Conservation (phyloP, 2,797 vertebrate genomes). For the Thunnus albacares region DNA sequence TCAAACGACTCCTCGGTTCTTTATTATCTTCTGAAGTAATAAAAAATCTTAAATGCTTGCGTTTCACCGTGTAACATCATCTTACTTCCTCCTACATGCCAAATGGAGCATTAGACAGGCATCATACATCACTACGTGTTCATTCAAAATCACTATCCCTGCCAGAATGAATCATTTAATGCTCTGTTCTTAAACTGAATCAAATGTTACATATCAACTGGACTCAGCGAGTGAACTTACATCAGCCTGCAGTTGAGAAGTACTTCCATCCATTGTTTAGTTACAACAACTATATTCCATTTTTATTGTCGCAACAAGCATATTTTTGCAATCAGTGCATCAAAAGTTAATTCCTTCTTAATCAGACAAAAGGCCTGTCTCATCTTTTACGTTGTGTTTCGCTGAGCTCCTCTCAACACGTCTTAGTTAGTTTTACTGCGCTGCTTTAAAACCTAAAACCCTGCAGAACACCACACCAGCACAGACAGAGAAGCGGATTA, state of each 20-base stretch:
- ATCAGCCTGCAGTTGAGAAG: conserved; percentile 22
- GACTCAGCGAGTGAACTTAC: conserved; percentile 24
- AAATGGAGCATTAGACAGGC: conserved; percentile 59
- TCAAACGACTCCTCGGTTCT: conserved; percentile 33
- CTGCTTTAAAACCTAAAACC: conserved; percentile 22
- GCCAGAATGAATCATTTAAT: conserved; percentile 61
- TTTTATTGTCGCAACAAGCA: conserved; percentile 25
- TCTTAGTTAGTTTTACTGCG: conserved; percentile 26
- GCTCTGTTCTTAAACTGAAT: conserved; percentile 57
- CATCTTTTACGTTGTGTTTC: conserved; percentile 30
- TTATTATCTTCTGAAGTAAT: conserved; percentile 35
- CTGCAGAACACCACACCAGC: conserved; percentile 35
- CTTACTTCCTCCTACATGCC: conserved; percentile 42
- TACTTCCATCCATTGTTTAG: conserved; percentile 1
- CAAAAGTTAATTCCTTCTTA: conserved; percentile 24
- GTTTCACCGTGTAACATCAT: conserved; percentile 61
- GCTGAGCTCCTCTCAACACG: conserved; percentile 28
- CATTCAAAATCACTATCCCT: conserved; percentile 37
- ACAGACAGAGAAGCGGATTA: conserved; percentile 47
- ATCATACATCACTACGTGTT: conserved; percentile 47
- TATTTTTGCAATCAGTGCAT: conserved; percentile 23
- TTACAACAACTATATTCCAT: conserved; percentile 1
- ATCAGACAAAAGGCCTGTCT: conserved; percentile 17
- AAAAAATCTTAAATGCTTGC: conserved; percentile 8
- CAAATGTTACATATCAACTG: conserved; percentile 45